Evolutionary conservation across 1,140 invertebrate genomes (phyloP), one percentile per base, ranked within the genome.

Genomic region (Bombus terrestris): DNA sequence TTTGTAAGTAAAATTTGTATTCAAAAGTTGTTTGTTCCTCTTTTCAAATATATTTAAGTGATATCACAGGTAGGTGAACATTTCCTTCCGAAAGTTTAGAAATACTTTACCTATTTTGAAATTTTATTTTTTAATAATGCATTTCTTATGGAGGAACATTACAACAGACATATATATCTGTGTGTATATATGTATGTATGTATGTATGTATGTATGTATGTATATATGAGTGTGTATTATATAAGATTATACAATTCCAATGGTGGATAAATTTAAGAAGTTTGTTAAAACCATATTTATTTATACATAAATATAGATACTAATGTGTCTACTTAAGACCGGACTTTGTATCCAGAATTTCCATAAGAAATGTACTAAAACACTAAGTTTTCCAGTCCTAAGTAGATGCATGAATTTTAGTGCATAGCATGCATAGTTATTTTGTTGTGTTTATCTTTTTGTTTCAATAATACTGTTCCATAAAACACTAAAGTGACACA

Each of bases 281-380:
- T 6, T 59, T 69, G 43, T 83, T 76, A 68, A 59, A 81, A 80
- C 53, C 57, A 73, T 85, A 72, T 72, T 76, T 86, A 78, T 59
- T 28, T 73, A 75, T 75, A 43, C 32, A 73, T 41, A 81, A 90
- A 77, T 39, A 41, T 77, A 59, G 62, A 84, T 85, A 81, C 86
- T 75, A 90, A 93, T 93, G 93, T 92, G 93, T 89, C 93, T 94
- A 94, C 93, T 94, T 94, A 94, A 86, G 93, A 94, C 93, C 89
- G 93, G 92, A 94, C 76, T 89, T 81, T 84, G 57, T 76, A 80
- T 83, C 41, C 74, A 86, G 62, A 77, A 74, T 66, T 88, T 92
- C 94, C 94, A 95, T 95, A 95, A 95, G 94, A 95, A 94, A 94
- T 95, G 94, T 95, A 94, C 87, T 91, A 87, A 93, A 89, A 80